Evolutionary conservation across 2,797 vertebrate species (phyloP), one percentile per base, ranked within the genome.

Genomic region (Sparidentex hasta): DNA sequence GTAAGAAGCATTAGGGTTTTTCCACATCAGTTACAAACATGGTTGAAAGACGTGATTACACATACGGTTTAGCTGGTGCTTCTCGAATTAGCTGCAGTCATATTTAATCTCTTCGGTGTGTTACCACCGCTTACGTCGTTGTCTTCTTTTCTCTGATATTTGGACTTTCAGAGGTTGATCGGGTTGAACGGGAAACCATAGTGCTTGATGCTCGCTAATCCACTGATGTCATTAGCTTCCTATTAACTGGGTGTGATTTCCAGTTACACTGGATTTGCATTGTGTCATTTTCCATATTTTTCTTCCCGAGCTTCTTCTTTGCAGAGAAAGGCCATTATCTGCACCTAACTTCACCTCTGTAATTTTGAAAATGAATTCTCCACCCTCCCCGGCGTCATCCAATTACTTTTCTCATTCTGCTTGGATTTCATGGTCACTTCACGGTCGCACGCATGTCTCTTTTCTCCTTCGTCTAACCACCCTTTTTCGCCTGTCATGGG

Each of bases 361-460:
- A 84, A 90, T 93, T 94, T 91, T 20, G 25, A 82, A 89, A 93
- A 93, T 91, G 84, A 92, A 92, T 91, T 92, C 79, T 78, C 82
- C 84, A 80, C 78, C 85, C 84, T 91, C 75, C 64, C 84, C 82
- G 71, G 90, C 83, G 41, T 91, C 89, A 80, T 89, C 82, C 86
- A 91, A 89, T 93, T 93, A 91, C 81, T 88, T 85, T 92, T 94
- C 90, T 92, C 90, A 92, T 92, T 94, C 81, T 87, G 87, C 74
- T 75, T 71, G 77, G 89, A 92, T 94, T 94, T 94, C 92, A 93
- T 84, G 90, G 88, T 92, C 90, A 88, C 80, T 76, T 90, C 90
- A 90, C 55, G 82, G 91, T 89, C 74, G 43, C 76, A 73, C 54
- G 20, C 78, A 54, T 71, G 86, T 90, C 86, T 91, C 86, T 84